These are phyloP conservation scores for Rhinolophus ferrumequinum DNA, from an alignment of 2,113 vertebrate genomes.

Conservation along the genomic window DNA sequence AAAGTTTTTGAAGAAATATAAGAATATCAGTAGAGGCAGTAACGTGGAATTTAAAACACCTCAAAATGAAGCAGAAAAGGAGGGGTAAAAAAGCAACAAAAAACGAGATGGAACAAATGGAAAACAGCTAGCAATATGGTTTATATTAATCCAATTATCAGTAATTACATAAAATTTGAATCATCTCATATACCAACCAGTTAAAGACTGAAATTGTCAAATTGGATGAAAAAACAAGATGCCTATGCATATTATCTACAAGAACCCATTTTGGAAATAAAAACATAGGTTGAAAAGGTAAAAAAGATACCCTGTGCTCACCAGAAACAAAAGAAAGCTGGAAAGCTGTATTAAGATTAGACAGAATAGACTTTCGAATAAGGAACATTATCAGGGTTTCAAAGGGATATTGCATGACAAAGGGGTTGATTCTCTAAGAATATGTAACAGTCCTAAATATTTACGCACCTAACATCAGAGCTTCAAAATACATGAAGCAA, in stretches of 20 bases:
- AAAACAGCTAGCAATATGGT: background rate
- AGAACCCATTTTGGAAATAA: background rate
- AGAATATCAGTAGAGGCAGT: background rate
- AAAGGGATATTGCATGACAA: too few species aligned
- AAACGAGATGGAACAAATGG: background rate
- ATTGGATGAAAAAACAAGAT: background rate
- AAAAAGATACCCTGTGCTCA: background rate
- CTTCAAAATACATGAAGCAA: background rate
- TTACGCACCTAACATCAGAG: background rate
- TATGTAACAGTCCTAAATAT: background rate
- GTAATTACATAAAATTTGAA: background rate
- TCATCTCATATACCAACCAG: background rate
- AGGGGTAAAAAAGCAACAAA: background rate
- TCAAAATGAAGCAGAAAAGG: background rate
- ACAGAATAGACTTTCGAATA: background rate
- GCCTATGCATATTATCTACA: background rate
- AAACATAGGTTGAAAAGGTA: background rate
- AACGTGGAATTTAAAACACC: background rate
- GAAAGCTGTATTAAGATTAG: background rate
- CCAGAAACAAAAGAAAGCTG: background rate
- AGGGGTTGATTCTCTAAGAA: background rate
- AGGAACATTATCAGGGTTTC: background rate
- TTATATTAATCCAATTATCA: background rate
- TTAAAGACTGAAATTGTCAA: background rate
- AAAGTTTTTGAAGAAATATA: background rate